Evolutionary conservation across 2,797 vertebrate species (phyloP).

Genomic region (Taeniopygia guttata): DNA sequence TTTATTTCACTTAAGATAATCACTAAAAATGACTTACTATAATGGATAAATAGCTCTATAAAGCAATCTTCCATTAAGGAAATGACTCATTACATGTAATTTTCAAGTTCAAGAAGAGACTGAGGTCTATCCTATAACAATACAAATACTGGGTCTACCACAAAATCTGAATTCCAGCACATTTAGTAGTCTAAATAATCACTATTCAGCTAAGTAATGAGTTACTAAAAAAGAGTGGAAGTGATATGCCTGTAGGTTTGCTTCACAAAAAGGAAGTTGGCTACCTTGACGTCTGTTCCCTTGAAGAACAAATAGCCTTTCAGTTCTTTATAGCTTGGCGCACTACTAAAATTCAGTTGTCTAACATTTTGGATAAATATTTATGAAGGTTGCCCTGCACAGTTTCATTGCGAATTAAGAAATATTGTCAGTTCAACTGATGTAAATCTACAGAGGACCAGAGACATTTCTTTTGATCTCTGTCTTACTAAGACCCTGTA

Average conservation of each 20-base stretch:
- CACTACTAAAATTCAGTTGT: constrained; percentile 62
- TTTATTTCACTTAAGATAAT: constrained; percentile 52
- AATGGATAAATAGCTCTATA: constrained; percentile 58
- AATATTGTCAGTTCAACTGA: constrained; percentile 76
- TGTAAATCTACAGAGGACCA: constrained; percentile 77
- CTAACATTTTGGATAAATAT: constrained; percentile 69
- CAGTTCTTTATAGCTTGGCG: constrained; percentile 66
- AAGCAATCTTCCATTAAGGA: constrained; percentile 49
- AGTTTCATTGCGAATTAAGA: constrained; percentile 71
- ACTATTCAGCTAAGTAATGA: neutral
- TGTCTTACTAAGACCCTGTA: constrained; percentile 73
- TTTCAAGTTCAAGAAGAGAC: constrained; percentile 49
- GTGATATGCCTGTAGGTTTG: constrained; percentile 23
- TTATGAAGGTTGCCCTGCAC: constrained; percentile 68
- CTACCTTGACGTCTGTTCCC: constrained; percentile 46
- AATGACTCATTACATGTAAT: constrained; percentile 62
- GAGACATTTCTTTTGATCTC: constrained; percentile 82
- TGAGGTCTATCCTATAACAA: constrained; percentile 41
- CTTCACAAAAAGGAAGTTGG: neutral
- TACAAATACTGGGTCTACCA: constrained; percentile 24
- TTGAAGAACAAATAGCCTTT: constrained; percentile 64
- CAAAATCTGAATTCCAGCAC: constrained; percentile 10
- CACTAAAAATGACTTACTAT: constrained; percentile 55
- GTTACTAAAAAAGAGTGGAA: neutral
- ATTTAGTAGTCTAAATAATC: constrained; percentile 49